Evolutionary conservation across 2,888 invertebrate genomes (phyloP), one percentile per base, ranked within the genome.

Genomic region (Philereme transversata): DNA sequence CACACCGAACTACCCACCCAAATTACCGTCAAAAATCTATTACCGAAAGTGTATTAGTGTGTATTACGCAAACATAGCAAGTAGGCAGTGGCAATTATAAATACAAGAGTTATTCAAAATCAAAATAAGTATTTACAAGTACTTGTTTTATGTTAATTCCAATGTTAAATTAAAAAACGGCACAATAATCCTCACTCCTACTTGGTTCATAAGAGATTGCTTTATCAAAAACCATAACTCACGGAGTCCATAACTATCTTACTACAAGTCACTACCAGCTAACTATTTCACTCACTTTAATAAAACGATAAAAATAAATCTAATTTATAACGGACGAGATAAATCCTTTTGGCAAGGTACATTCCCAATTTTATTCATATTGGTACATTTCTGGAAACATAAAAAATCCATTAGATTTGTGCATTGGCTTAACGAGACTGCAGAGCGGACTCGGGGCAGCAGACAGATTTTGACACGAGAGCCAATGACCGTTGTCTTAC

Each of bases 381-480:
- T 72, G 77, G 70, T 77, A 77, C 35, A 49, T 77, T 83, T 77
- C 69, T 72, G 78, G 75, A 71, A 83, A 86, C 87, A 86, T 83
- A 86, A 86, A 86, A 86, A 86, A 78, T 83, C 86, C 86, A 87
- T 86, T 86, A 87, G 85, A 85, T 85, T 83, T 82, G 82, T 83
- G 84, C 83, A 83, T 77, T 79, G 80, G 79, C 81, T 75, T 77
- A 77, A 75, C 83, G 74, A 76, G 74, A 69, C 50, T 59, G 58
- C 53, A 49, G 40, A 51, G 33, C 47, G 43, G 46, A 51, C 60
- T 51, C 45, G 46, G 54, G 67, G 70, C 70, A 69, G 67, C 68
- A 67, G 62, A 53, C 48, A 43, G 51, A 43, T 51, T 51, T 34
- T 51, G 55, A 55, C 11, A 46, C 10, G 57, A 43, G 46, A 60